Conservation (phyloP, 2,888 invertebrate genomes). For the Lottia gigantea region DNA sequence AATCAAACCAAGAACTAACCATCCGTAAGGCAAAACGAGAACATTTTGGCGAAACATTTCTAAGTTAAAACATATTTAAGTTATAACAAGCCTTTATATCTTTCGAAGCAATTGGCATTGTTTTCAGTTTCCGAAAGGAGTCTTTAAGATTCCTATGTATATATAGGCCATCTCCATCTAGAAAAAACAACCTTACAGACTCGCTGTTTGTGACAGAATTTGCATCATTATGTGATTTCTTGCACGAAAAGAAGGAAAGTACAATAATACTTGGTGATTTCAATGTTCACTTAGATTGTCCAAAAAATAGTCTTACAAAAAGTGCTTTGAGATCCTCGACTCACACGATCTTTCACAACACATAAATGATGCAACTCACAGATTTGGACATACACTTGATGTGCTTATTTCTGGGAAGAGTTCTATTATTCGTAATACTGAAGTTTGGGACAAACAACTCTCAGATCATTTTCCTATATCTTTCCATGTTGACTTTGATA, state of each 20-base stretch:
- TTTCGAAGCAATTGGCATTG: background rate
- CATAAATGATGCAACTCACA: background rate
- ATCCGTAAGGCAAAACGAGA: no score
- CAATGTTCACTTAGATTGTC: background rate
- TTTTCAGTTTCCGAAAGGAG: background rate
- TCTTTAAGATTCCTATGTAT: background rate
- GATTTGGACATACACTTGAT: background rate
- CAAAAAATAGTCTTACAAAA: background rate
- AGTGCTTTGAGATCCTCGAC: background rate
- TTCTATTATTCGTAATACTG: background rate
- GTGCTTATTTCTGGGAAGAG: background rate
- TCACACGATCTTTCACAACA: background rate
- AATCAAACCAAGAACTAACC: no score
- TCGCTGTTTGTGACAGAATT: background rate
- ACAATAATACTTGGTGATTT: background rate
- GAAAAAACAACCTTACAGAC: background rate
- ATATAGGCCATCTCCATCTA: background rate
- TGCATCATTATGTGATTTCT: background rate
- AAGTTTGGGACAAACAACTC: background rate
- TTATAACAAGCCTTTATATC: no score
- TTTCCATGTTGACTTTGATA: background rate
- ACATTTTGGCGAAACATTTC: no score
- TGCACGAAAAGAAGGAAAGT: background rate
- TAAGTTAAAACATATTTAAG: no score
- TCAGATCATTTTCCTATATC: conserved; percentile 2